Evolutionary conservation across 2,797 vertebrate genomes (phyloP).

Genomic region (Cetoscarus ocellatus): DNA sequence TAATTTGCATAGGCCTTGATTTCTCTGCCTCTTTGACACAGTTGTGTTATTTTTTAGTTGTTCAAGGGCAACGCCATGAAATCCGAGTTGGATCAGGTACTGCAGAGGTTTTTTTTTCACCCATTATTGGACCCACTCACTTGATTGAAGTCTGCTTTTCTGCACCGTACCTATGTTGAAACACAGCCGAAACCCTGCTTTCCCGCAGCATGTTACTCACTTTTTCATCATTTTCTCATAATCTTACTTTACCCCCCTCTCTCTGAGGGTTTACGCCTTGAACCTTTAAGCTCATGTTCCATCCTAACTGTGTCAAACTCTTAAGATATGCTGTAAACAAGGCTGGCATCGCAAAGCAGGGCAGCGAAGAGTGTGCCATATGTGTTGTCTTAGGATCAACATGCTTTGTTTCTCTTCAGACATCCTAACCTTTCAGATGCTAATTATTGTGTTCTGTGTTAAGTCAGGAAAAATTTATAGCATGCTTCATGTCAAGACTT

Average conservation of each 20-base stretch:
- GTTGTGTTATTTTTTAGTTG: slow-evolving; percentile 6
- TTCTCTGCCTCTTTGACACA: slow-evolving; percentile 22
- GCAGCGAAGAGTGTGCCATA: slow-evolving; percentile 23
- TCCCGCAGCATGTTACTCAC: slow-evolving; percentile 59
- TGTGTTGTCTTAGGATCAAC: slow-evolving; percentile 29
- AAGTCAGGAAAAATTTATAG: slow-evolving; percentile 44
- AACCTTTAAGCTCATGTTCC: slow-evolving; percentile 58
- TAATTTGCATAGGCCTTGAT: slow-evolving; percentile 27
- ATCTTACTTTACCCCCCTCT: slow-evolving; percentile 42
- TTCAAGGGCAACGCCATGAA: slow-evolving; percentile 47
- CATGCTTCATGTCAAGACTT: slow-evolving; percentile 18
- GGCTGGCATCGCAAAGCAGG: slow-evolving; percentile 21
- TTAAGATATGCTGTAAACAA: slow-evolving; percentile 68
- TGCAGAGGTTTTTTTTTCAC: background rate
- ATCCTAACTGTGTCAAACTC: slow-evolving; percentile 67
- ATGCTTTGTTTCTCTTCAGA: slow-evolving; percentile 44
- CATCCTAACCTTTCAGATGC: slow-evolving; percentile 73
- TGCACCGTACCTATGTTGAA: slow-evolving; percentile 59
- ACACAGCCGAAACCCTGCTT: slow-evolving; percentile 47
- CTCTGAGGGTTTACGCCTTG: slow-evolving; percentile 57
- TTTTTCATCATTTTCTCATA: slow-evolving; percentile 79
- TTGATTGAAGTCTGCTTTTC: slow-evolving; percentile 51
- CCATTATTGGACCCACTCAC: slow-evolving; percentile 22
- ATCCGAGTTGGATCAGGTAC: slow-evolving; percentile 21
- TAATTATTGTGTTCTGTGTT: slow-evolving; percentile 62